Base-by-base conservation (phyloP, 2,797 vertebrate genomes). In the Chiloscyllium punctatum region DNA sequence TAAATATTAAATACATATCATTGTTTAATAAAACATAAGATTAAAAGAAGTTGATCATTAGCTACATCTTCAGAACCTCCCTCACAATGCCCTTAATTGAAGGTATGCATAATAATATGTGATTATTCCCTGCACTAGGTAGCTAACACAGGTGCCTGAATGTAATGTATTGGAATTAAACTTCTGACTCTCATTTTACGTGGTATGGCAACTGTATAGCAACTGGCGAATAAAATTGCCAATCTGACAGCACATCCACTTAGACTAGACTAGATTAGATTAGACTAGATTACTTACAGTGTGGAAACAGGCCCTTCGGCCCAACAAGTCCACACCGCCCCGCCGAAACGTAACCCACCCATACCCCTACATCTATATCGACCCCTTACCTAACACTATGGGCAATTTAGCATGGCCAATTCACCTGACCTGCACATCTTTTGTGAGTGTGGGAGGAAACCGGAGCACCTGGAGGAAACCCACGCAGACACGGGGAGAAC, bases 41-140 rank as follows among this genome's bases (percentile, higher is more conserved):
- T n/a, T 68, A 68, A 92, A 92, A 68, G 33, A 3, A 91, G 79
- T 82, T 42, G 37, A 82, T 82, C n/a, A n/a, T 66, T 23, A n/a
- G 57, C 62, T n/a, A 37, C 88, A 92, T 66, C 53, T 90, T 90
- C 30, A 90, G 30, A 90, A 90, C 57, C n/a, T 92, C 37, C 88
- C 23, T 7, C 33, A 33, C 5, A 23, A 92, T 9, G 62, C n/a
- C 37, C 18, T 0, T 21, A 37, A 21, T 16, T 84, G 79, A 84
- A 37, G 33, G 27, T 68, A 18, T 37, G n/a, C 4, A 16, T 18
- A 57, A 18, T 8, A 18, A 37, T 66, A 37, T n/a, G 57, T 91
- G 88, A 30, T 37, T 92, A 21, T 92, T 37, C 62, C 42, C n/a
- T 68, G 11, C 23, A 33, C 9, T n/a, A 37, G 7, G 62, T 37